Base-by-base conservation (phyloP, 2,888 invertebrate genomes). In the Drosophila subquinaria region DNA sequence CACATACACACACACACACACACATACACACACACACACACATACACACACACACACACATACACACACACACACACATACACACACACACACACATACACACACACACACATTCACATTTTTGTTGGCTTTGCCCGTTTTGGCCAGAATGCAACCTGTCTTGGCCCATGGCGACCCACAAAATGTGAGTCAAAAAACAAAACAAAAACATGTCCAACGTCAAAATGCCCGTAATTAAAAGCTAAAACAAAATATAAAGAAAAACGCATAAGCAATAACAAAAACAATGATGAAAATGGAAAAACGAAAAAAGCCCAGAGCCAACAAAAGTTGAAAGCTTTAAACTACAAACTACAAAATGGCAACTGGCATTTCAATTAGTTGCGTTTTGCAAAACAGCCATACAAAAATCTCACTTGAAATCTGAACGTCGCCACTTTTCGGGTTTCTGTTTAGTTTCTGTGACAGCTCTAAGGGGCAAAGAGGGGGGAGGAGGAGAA, bases 311-410 rank as follows among this genome's bases (percentile, higher is more conserved):
- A 45, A 4, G 5, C 38, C 27, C 3, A 40, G 40, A 38, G 20
- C 17, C 15, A 62, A 38, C 11, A 6, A 33, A 50, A 51, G 48
- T 43, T 4, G 51, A 48, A 56, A 27, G 27, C 27, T 27, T 27
- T 27, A 27, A 64, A 43, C 61, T 48, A 35, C 43, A 50, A 64
- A 51, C 61, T 51, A 35, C 43, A 50, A 84, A 71, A 63, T 68
- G 47, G 57, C 73, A 85, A 81, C 83, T 80, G 89, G 90, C 85
- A 90, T 87, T 90, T 87, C 89, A 84, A 87, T 87, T 89, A 83
- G 78, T 57, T 72, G 80, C 83, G 60, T 86, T 80, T 81, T 55
- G 45, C 17, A 56, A 73, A 70, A 61, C 38, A 38, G 50, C 13
- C 40, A 73, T 40, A 23, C 43, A 80, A 82, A 80, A 82, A 67